Conservation (phyloP, 1,140 invertebrate genomes). For the Physella acuta region DNA sequence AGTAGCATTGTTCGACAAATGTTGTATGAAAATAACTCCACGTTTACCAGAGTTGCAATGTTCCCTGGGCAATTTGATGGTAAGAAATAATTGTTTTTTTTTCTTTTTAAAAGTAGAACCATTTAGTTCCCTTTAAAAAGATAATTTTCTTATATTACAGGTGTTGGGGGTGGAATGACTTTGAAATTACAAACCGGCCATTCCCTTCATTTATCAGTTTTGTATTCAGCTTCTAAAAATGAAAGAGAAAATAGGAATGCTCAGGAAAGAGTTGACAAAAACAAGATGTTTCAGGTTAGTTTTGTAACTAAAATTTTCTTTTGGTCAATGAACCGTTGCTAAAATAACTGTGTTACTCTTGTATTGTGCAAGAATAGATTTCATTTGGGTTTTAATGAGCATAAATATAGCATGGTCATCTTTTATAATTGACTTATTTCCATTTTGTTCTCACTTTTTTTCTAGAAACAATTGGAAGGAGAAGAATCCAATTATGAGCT, state of each 20-base stretch:
- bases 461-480: slow-evolving; percentile 20
- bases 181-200: slow-evolving; percentile 37
- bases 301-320: too few relatives aligned
- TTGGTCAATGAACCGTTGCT: too few relatives aligned
- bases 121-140: neutral
- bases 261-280: slow-evolving; percentile 35
- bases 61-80: slow-evolving; percentile 54
- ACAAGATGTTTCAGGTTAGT: slow-evolving; percentile 40
- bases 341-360: too few relatives aligned
- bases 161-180: slow-evolving; percentile 49
- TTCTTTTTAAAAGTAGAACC: too few relatives aligned
- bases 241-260: slow-evolving; percentile 34
- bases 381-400: too few relatives aligned
- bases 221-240: slow-evolving; percentile 47
- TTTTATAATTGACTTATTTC: too few relatives aligned
- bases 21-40: slow-evolving; percentile 40
- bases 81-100: neutral
- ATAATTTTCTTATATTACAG: slow-evolving; percentile 26
- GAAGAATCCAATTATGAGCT: slow-evolving; percentile 65
- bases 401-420: too few relatives aligned
- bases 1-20: slow-evolving; percentile 47
- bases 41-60: slow-evolving; percentile 42
- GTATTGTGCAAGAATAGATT: too few relatives aligned
- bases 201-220: slow-evolving; percentile 43
- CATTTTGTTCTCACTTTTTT: neutral